A percentile compares a stretch with the other conserved stretches of the same genome.
Conservation (phyloP, 2,888 invertebrate species). For the Lissonota sp. region DNA sequence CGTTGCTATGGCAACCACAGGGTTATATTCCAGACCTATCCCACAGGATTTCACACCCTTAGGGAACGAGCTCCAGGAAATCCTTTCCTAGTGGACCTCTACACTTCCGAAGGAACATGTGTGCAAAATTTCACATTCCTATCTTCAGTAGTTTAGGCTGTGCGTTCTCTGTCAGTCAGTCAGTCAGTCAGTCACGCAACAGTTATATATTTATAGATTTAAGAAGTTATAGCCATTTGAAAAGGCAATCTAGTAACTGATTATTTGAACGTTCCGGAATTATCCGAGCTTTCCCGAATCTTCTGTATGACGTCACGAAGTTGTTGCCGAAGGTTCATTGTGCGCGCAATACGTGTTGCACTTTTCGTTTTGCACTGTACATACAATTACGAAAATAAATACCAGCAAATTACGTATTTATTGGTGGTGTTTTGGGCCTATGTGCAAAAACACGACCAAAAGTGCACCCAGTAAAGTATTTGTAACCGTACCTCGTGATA, state of each 20-base stretch:
- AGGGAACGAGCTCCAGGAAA: no score
- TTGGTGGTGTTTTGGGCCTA: neutral
- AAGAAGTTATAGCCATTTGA: neutral
- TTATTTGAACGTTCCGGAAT: neutral
- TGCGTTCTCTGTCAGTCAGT: no score
- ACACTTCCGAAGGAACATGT: no score
- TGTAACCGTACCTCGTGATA: no score
- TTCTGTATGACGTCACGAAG: neutral
- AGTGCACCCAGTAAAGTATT: neutral
- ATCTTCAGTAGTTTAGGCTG: no score
- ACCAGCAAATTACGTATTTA: neutral
- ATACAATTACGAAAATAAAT: neutral
- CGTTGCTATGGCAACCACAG: no score
- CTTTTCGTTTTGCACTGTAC: neutral
- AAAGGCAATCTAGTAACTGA: neutral
- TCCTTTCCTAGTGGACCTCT: no score
- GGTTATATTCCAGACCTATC: no score
- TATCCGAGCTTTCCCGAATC: neutral
- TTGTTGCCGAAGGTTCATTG: conserved; percentile 2
- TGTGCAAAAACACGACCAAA: conserved; percentile 11
- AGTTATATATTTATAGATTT: no score
- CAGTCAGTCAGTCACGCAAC: no score
- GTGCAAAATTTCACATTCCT: no score
- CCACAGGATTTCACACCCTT: no score
- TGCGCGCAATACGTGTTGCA: conserved; percentile 7